Evolutionary conservation across 1,140 invertebrate species (phyloP).

Genomic region (Atta texana): DNA sequence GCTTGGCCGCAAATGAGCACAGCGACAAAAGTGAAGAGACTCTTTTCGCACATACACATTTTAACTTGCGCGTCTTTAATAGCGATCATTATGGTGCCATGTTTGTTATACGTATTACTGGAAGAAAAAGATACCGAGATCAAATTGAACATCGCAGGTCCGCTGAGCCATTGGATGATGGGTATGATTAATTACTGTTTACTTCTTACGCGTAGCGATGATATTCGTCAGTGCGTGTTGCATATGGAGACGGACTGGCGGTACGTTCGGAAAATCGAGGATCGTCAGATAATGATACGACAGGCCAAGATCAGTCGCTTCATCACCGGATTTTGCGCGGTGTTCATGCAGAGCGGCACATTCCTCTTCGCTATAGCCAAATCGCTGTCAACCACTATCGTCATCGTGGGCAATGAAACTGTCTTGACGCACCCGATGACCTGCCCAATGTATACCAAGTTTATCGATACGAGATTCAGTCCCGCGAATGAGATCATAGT

Average conservation of each 20-base stretch:
- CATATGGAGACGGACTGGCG: conserved; percentile 77
- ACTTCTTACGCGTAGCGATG: conserved; percentile 57
- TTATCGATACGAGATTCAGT: conserved; percentile 61
- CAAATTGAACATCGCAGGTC: conserved; percentile 71
- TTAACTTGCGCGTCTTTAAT: background rate
- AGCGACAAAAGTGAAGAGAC: background rate
- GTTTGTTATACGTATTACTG: conserved; percentile 48
- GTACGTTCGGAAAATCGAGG: conserved; percentile 14
- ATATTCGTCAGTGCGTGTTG: conserved; percentile 74
- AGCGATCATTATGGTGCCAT: conserved; percentile 16
- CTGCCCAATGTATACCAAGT: conserved; percentile 53
- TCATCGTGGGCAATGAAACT: conserved; percentile 65
- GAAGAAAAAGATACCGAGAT: conserved; percentile 69
- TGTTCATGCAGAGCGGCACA: conserved; percentile 59
- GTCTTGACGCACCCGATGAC: conserved; percentile 48
- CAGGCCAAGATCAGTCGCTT: conserved; percentile 46
- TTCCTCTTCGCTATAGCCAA: conserved; percentile 57
- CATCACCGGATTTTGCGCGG: conserved; percentile 35
- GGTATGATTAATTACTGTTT: conserved; percentile 75
- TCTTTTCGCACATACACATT: background rate
- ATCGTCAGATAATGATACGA: conserved; percentile 48
- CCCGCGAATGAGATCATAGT: conserved; percentile 70
- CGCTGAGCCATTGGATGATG: conserved; percentile 77
- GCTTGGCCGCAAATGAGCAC: conserved; percentile 44
- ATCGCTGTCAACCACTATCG: background rate